These are phyloP conservation scores for Calidris pygmaea DNA, from an alignment of 2,113 vertebrate genomes.

Conservation along the genomic window DNA sequence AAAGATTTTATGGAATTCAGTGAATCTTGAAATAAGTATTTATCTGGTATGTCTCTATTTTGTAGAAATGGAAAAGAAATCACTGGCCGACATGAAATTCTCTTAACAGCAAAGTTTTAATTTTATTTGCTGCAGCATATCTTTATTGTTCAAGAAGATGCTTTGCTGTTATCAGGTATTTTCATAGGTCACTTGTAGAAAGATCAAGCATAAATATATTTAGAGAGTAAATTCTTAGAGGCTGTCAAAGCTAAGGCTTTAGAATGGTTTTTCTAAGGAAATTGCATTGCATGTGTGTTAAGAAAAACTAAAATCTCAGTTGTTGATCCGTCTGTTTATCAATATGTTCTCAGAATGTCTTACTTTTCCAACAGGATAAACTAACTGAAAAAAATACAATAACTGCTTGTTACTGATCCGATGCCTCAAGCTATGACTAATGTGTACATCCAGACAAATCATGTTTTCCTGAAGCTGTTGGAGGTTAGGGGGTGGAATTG, in stretches of 20 bases:
- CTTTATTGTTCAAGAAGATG: neutral
- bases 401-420: neutral
- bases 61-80: neutral
- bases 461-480: neutral
- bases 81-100: neutral
- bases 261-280: neutral
- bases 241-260: neutral
- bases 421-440: neutral
- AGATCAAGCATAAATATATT: neutral
- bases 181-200: neutral
- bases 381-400: neutral
- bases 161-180: neutral
- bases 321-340: neutral
- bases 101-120: neutral
- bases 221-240: neutral
- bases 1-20: neutral
- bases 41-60: neutral
- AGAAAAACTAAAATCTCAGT: neutral
- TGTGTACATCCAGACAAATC: neutral
- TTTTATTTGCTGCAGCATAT: neutral
- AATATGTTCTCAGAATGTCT: neutral
- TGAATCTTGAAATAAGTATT: neutral
- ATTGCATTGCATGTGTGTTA: neutral
- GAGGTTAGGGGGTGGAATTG: rapidly evolving
- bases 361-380: neutral